Percentiles rank a stretch among this genome's conserved stretches.
Evolutionary conservation across 2,113 vertebrate genomes (phyloP).

Genomic region (Cairina moschata): DNA sequence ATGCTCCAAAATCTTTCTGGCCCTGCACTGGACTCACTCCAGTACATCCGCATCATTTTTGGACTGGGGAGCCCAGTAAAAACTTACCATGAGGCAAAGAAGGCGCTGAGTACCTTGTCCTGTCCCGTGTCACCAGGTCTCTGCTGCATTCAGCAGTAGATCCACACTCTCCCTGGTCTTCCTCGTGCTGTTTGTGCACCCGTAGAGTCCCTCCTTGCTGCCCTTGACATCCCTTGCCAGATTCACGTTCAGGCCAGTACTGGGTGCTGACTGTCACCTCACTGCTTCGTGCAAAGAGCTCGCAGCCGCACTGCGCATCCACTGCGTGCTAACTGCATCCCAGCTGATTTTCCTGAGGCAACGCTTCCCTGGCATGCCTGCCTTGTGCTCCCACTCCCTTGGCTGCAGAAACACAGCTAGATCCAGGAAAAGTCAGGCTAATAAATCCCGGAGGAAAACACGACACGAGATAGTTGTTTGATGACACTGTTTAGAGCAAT

Average conservation of each 20-base stretch:
- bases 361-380: background rate
- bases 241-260: background rate
- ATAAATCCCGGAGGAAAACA: background rate
- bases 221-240: background rate
- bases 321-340: background rate
- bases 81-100: background rate
- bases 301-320: background rate
- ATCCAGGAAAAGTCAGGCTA: background rate
- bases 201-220: background rate
- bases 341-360: background rate
- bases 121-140: background rate
- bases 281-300: background rate
- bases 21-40: background rate
- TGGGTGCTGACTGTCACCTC: background rate
- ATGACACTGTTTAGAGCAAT: no score
- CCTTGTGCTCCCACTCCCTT: background rate
- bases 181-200: background rate
- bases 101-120: rapidly evolving
- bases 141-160: background rate
- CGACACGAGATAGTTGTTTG: background rate
- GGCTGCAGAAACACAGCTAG: background rate
- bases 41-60: rapidly evolving
- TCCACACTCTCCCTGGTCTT: background rate
- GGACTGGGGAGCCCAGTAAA: background rate
- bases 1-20: background rate